Evolutionary conservation across 1,140 invertebrate species (phyloP), one percentile per base, ranked within the genome.

Genomic region (Tetragnatha versicolor): DNA sequence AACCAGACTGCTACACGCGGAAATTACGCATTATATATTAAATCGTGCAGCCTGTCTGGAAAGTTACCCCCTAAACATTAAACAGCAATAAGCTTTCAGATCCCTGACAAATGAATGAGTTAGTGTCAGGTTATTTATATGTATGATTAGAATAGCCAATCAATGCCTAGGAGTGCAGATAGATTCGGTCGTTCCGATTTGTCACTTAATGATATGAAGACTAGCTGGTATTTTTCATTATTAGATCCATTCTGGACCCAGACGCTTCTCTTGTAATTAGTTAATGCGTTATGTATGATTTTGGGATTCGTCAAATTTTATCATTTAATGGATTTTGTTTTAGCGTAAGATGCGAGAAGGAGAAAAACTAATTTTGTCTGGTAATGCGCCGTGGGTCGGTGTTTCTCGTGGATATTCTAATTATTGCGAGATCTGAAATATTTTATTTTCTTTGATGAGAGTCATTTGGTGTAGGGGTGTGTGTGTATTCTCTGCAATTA

Each of bases 241-340:
- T 37, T 17, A 45, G 17, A 60, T 49, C 25, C 61, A 42, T n/a
- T n/a, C n/a, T 45, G 17, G 42, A 27, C 17, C 27, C 3, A 72
- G 70, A 73, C 42, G 33, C 53, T 55, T 60, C 70, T n/a, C n/a
- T 17, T 60, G 55, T 61, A 60, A 73, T 73, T 73, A 60, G 70
- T 73, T 73, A 73, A 73, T 73, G 70, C 45, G 37, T 73, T 73
- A 39, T 35, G 22, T 60, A 60, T 53, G 33, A 53, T 31, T 53
- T n/a, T 33, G 29, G n/a, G 53, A 73, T 45, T 73, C 39, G 39
- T 42, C 31, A 42, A 60, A 25, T 73, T 73, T 73, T 45, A 73
- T 60, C 53, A 60, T 73, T 60, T 60, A 73, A 73, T 73, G 70
- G 70, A 73, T 37, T 73, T 60, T 60, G 37, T 45, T 60, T 58